Evolutionary conservation across 2,888 invertebrate species (phyloP), one percentile per base, ranked within the genome.

Genomic region (Synanthedon tipuliformis): DNA sequence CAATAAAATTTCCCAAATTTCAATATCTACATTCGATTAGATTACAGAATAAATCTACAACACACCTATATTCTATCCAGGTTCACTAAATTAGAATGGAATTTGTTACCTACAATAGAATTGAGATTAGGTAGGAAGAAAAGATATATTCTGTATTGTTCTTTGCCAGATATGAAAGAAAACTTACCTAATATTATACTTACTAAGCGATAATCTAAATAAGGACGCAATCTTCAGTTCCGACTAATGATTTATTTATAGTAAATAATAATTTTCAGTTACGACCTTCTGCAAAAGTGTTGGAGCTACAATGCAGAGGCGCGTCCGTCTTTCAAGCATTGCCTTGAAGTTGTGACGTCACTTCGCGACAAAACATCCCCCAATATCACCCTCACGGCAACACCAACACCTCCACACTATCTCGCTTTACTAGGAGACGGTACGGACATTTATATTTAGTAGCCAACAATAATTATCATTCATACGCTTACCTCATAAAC

Each of bases 261-360:
- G n/a, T n/a, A 12, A 23, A n/a, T 34, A 34, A 34, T 34, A 34
- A 34, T 10, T 41, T 50, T 2, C 68, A 96, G 96, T 56, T 95
- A 95, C 78, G 89, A 92, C 61, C 79, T 98, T 53, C 95, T 98
- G 90, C 83, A 93, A 57, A 90, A 92, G 65, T 98, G 98, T 75
- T 98, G 98, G 98, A 92, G 91, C 66, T 94, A 92, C 68, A 89
- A 90, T 50, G 92, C 95, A 0, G 95, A 95, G 57, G 90, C 92
- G 58, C 89, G 98, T 54, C 98, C 98, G 1, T 94, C 94, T 51
- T 98, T 98, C 78, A 92, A 93, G 58, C 90, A 91, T 62, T 95
- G 96, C 69, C 87, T 95, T 49, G 91, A 92, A 60, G 85, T 90
- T 50, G 81, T 94, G 57, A 69, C 66, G 51, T 65, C 76, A 50